Percentiles rank a stretch among this genome's conserved stretches.
These are phyloP conservation scores for Ellobius talpinus DNA, from an alignment of 2,113 vertebrate species.

Conservation along the genomic window DNA sequence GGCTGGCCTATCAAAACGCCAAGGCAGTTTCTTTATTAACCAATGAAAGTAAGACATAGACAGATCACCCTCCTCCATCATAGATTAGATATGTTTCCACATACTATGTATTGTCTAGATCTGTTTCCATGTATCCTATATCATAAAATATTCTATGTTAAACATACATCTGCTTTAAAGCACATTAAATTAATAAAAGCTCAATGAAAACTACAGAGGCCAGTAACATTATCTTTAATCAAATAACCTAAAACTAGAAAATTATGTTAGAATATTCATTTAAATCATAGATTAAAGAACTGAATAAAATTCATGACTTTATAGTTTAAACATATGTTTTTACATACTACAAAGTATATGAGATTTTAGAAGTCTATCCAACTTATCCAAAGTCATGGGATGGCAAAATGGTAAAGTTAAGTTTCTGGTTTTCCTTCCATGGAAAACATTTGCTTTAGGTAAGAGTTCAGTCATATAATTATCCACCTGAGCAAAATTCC, in stretches of 20 bases:
- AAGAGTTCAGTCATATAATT: background rate
- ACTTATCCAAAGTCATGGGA: background rate
- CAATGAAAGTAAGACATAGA: too few relatives aligned
- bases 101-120: background rate
- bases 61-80: too few relatives aligned
- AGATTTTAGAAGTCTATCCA: background rate
- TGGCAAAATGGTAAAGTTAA: background rate
- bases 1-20: too few relatives aligned
- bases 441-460: background rate
- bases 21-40: too few relatives aligned
- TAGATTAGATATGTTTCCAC: background rate
- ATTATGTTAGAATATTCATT: background rate
- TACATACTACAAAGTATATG: background rate
- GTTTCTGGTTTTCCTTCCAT: background rate
- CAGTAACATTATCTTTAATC: conserved; percentile 36
- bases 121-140: background rate
- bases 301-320: background rate
- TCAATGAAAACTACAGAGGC: background rate
- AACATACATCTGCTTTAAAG: background rate
- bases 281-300: conserved; percentile 1
- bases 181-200: conserved; percentile 1
- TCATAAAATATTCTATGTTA: conserved; percentile 1
- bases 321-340: background rate
- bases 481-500: background rate
- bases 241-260: conserved; percentile 23